Evolutionary conservation across 1,140 invertebrate genomes (phyloP), one percentile per base, ranked within the genome.

Genomic region (Solenopsis fugax): DNA sequence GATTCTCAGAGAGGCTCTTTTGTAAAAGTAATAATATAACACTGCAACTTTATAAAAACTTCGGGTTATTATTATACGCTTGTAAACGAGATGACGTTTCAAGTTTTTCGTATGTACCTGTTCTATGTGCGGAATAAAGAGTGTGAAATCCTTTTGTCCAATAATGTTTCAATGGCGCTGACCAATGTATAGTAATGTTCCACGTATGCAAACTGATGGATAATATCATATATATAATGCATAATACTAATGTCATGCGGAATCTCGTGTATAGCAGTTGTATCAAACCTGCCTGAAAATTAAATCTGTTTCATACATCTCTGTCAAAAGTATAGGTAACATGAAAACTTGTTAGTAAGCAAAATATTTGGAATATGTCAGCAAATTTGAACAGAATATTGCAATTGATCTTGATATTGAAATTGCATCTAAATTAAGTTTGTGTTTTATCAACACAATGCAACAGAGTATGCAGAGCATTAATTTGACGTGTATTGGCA

Each of bases 21-120:
- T 98, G 93, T 97, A 97, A 81, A 96, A 96, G 88, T 97, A 97
- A 93, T 97, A 98, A 93, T 97, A 97, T 72, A 97, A 95, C 18
- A 97, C 96, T 50, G 97, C 96, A 94, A 97, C 97, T 97, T 89
- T 65, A 88, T 48, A 87, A 77, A 34, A 76, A 54, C 12, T 52
- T 12, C 45, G 50, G 34, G 45, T 86, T 64, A 87, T 58, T 56
- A 78, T 72, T 64, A 29, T 29, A 41, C 88, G 24, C n/a, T 82
- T 29, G 60, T 58, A 3, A 69, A 50, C 3, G 45, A 71, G 21
- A 62, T 12, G 24, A 29, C 67, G 10, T 69, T 41, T 6, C 12
- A 54, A 29, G 18, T 65, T 75, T 75, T 56, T 62, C 37, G 34
- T n/a, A 62, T 56, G 94, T 95, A 97, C 96, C 95, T 92, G 96